A percentile compares a stretch with the other conserved stretches of the same genome.
These are phyloP conservation scores for Phrixothrix hirtus DNA, from an alignment of 2,888 invertebrate species.

Conservation along the genomic window DNA sequence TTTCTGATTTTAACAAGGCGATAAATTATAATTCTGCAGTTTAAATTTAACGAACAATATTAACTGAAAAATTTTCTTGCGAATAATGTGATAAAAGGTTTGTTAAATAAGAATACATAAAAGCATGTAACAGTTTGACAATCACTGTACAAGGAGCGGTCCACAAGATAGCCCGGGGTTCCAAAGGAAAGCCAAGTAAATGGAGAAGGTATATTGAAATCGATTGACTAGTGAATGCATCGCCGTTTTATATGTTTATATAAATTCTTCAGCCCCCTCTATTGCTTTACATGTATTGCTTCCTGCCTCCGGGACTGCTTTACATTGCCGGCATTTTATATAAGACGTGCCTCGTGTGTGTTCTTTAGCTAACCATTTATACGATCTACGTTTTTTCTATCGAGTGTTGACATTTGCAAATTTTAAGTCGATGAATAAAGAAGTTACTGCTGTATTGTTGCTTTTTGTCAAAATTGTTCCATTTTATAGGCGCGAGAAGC, in stretches of 20 bases:
- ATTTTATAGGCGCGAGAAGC: too few species aligned
- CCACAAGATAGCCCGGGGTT: conserved; percentile 25
- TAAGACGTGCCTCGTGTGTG: conserved; percentile 26
- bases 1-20: too few species aligned
- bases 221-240: conserved; percentile 47
- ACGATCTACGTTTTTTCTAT: conserved; percentile 3
- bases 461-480: neutral
- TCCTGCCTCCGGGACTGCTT: conserved; percentile 42
- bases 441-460: conserved; percentile 20
- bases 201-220: conserved; percentile 45
- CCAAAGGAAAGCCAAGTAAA: conserved; percentile 31
- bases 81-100: too few species aligned
- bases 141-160: conserved; percentile 24
- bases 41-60: too few species aligned
- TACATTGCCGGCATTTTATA: conserved; percentile 38
- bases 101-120: too few species aligned
- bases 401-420: conserved; percentile 38
- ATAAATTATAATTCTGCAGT: too few species aligned
- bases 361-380: conserved; percentile 20
- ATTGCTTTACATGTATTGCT: conserved; percentile 41
- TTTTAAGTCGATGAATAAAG: conserved; percentile 21
- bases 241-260: conserved; percentile 48
- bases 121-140: conserved; percentile 21
- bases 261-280: conserved; percentile 41
- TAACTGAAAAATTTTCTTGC: too few species aligned